Conservation (phyloP, 2,113 vertebrate genomes). For the Pachyramphus minor region DNA sequence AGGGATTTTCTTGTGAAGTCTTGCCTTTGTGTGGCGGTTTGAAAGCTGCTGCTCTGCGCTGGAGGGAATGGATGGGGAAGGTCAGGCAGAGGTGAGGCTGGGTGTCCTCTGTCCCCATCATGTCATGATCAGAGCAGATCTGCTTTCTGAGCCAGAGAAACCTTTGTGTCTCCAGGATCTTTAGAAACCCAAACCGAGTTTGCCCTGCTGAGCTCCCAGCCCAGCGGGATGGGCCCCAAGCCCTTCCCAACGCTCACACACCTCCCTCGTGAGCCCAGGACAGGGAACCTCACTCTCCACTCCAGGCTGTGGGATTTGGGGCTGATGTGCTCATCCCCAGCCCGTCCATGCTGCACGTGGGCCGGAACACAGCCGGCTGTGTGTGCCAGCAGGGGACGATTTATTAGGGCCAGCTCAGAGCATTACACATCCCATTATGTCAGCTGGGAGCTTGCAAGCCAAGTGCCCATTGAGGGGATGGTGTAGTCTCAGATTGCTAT, state of each 20-base stretch:
- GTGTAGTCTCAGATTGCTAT: neutral
- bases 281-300: neutral
- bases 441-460: neutral
- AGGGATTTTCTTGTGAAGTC: neutral
- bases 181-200: rapidly evolving
- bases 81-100: neutral
- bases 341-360: rapidly evolving
- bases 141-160: neutral
- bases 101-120: neutral
- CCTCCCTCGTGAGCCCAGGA: neutral
- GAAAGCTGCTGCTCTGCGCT: neutral
- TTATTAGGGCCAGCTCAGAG: neutral
- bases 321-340: neutral
- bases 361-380: neutral
- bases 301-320: neutral
- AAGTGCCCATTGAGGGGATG: neutral
- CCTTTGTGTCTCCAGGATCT: rapidly evolving
- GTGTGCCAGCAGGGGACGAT: neutral
- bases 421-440: neutral
- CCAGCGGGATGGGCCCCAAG: neutral
- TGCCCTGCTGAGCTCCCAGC: neutral
- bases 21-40: neutral
- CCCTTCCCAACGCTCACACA: rapidly evolving
- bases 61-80: neutral
- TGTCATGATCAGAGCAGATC: neutral